A percentile compares a stretch with the other conserved stretches of the same genome.
phyloP scores from a whole-genome alignment of 2,113 vertebrate genomes.

The Centropus unirufus region DNA sequence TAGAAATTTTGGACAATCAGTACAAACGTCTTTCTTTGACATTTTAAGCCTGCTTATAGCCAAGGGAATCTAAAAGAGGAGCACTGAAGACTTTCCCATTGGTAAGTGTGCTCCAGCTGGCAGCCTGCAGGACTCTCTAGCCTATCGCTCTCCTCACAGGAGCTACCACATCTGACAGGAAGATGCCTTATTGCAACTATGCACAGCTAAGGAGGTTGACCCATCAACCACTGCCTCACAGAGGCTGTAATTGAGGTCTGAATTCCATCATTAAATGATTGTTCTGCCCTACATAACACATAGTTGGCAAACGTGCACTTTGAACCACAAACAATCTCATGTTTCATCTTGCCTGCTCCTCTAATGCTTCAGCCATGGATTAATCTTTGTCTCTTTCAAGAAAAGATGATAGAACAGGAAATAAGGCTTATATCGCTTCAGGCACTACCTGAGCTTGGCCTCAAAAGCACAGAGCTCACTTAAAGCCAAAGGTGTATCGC shows the following conservation, averaged over 20 bases:
- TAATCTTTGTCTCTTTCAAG: background rate
- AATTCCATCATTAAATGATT: background rate
- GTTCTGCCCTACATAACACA: background rate
- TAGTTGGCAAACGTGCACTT: background rate
- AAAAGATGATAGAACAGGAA: background rate
- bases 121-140: background rate
- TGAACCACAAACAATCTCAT: background rate
- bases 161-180: background rate
- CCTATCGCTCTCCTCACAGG: background rate
- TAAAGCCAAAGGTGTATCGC: background rate
- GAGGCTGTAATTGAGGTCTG: background rate
- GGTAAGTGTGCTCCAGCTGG: background rate
- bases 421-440: background rate
- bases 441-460: background rate
- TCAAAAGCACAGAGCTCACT: background rate
- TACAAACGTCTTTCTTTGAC: background rate
- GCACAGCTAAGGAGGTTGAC: background rate
- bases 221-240: background rate
- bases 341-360: background rate
- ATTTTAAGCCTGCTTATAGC: background rate
- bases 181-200: background rate
- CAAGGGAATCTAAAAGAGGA: background rate
- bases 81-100: background rate
- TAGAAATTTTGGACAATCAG: background rate
- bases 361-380: background rate